Evolutionary conservation across 2,888 invertebrate species (phyloP).

Genomic region (Polietes domitor): DNA sequence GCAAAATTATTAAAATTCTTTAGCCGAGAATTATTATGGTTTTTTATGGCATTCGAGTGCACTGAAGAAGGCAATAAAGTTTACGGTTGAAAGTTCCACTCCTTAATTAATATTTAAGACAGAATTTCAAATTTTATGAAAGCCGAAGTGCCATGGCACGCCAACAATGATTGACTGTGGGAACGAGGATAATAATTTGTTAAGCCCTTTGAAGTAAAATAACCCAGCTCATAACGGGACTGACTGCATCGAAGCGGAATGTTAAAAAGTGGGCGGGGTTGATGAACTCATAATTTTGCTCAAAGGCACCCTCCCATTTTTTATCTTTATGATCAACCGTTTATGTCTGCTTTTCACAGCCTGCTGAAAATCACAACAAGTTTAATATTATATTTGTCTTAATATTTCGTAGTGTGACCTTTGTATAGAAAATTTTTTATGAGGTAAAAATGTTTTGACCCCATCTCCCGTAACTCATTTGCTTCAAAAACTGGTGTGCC

Average conservation of each 20-base stretch:
- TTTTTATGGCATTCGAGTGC: conserved; percentile 40
- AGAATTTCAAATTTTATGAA: neutral
- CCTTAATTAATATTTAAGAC: conserved; percentile 48
- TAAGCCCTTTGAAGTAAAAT: neutral
- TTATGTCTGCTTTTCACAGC: too few species aligned
- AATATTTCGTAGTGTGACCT: too few species aligned
- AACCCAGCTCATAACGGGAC: neutral
- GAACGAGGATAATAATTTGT: neutral
- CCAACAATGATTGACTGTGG: neutral
- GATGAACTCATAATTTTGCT: too few species aligned
- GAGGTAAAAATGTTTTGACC: too few species aligned
- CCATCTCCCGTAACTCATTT: too few species aligned
- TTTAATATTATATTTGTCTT: too few species aligned
- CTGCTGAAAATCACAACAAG: too few species aligned
- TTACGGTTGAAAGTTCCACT: conserved; percentile 32
- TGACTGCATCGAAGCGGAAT: neutral
- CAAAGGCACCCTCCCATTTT: too few species aligned
- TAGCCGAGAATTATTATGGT: conserved; percentile 25
- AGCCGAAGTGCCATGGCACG: neutral
- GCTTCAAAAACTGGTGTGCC: too few species aligned
- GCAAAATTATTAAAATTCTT: conserved; percentile 51
- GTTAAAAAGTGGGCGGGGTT: too few species aligned
- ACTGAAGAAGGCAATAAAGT: conserved; percentile 34
- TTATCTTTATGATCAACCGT: too few species aligned
- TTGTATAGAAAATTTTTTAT: too few species aligned